Conservation (phyloP, 2,797 vertebrate species). For the Taeniopygia guttata region DNA sequence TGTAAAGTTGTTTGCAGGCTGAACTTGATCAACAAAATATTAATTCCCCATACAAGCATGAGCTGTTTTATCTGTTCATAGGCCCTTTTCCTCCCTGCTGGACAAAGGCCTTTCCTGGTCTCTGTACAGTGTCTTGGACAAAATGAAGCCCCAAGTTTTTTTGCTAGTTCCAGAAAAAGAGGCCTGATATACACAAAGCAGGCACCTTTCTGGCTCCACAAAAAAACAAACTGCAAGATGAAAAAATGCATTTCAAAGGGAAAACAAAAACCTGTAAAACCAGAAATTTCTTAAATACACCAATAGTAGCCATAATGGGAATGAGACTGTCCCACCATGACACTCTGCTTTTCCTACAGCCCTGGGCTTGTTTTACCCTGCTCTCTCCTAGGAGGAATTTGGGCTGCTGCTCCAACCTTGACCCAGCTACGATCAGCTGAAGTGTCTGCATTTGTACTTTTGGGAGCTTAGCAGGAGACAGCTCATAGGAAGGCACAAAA, state of each 20-base stretch:
- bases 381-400: neutral
- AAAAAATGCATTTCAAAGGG: neutral
- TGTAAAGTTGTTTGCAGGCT: neutral
- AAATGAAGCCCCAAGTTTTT: neutral
- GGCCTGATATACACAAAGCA: neutral
- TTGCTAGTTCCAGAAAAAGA: conserved; percentile 3
- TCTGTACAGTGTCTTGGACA: neutral
- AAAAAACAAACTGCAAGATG: neutral
- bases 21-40: neutral
- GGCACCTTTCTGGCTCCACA: neutral
- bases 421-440: neutral
- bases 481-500: neutral
- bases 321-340: neutral
- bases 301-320: neutral
- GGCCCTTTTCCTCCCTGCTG: neutral
- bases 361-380: neutral
- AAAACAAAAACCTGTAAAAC: neutral
- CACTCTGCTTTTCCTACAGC: neutral
- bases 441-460: neutral
- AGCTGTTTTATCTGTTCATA: neutral
- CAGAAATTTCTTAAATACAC: neutral
- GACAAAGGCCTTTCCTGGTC: neutral
- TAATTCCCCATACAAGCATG: neutral
- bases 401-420: neutral
- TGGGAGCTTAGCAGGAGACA: neutral